Conservation (phyloP, 1,140 invertebrate species). For the Teleopsis dalmanni region DNA sequence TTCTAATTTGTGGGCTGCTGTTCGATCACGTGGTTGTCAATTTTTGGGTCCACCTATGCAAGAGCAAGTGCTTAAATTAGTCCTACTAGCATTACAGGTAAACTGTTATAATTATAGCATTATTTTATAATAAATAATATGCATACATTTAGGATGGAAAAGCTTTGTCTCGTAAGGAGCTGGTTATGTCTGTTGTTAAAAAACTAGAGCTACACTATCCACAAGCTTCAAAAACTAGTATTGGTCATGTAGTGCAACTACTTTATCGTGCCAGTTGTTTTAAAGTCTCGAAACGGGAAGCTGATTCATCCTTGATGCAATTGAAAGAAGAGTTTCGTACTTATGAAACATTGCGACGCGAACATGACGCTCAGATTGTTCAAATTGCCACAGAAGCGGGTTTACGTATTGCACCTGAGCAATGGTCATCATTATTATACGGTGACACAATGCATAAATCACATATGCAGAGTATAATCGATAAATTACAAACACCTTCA, state of each 20-base stretch:
- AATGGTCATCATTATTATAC: slow-evolving; percentile 95
- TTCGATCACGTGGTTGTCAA: slow-evolving; percentile 92
- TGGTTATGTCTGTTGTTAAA: slow-evolving; percentile 98
- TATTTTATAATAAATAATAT: no score
- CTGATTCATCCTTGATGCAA: slow-evolving; percentile 97
- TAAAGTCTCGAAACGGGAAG: slow-evolving; percentile 94
- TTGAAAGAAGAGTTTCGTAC: slow-evolving; percentile 95
- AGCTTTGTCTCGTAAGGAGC: slow-evolving; percentile 91
- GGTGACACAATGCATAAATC: slow-evolving; percentile 93
- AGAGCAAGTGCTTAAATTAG: slow-evolving; percentile 93
- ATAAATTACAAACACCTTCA: slow-evolving; percentile 86
- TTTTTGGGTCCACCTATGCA: slow-evolving; percentile 99
- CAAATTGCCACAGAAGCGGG: slow-evolving; percentile 97
- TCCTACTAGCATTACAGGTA: slow-evolving; percentile 86
- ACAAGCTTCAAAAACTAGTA: slow-evolving; percentile 96
- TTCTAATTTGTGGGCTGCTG: slow-evolving; percentile 93
- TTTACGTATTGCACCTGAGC: slow-evolving; percentile 92
- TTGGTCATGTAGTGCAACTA: slow-evolving; percentile 97
- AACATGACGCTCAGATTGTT: slow-evolving; percentile 97
- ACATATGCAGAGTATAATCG: slow-evolving; percentile 98
- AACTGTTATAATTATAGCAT: no score
- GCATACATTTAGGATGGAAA: slow-evolving; percentile 95
- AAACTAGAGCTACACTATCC: slow-evolving; percentile 90
- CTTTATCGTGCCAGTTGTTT: slow-evolving; percentile 97
- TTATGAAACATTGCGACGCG: slow-evolving; percentile 84